Conservation (phyloP, 2,888 invertebrate genomes). For the Deilephila porcellus region DNA sequence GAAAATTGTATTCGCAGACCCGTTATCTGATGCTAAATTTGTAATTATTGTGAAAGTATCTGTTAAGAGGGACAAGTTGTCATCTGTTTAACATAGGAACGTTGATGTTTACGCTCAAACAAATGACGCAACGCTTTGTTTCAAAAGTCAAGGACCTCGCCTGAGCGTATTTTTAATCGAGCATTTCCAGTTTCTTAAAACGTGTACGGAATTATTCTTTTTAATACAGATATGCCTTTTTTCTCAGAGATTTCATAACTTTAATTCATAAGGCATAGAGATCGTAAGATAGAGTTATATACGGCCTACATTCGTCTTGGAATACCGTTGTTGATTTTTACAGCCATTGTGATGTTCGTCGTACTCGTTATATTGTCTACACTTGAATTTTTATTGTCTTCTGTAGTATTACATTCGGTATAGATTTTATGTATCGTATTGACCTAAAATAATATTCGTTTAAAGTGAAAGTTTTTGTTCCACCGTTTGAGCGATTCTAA, state of each 20-base stretch:
- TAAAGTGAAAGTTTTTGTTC: slow-evolving; percentile 5
- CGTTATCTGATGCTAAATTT: slow-evolving; percentile 49
- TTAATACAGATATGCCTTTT: slow-evolving; percentile 63
- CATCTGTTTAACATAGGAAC: slow-evolving; percentile 17
- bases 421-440: slow-evolving; percentile 7
- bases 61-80: slow-evolving; percentile 10
- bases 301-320: slow-evolving; percentile 42
- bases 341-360: background rate
- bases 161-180: slow-evolving; percentile 49
- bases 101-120: slow-evolving; percentile 29
- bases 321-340: slow-evolving; percentile 29
- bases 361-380: slow-evolving; percentile 22
- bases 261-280: slow-evolving; percentile 41
- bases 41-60: slow-evolving; percentile 33
- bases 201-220: slow-evolving; percentile 63
- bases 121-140: slow-evolving; percentile 43
- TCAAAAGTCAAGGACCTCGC: slow-evolving; percentile 69
- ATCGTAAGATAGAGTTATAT: slow-evolving; percentile 38
- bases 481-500: background rate
- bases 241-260: slow-evolving; percentile 53
- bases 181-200: slow-evolving; percentile 63
- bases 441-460: background rate
- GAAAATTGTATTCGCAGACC: slow-evolving; percentile 43
- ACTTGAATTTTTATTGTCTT: slow-evolving; percentile 18
- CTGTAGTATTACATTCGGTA: background rate